phyloP scores from a whole-genome alignment of 2,888 invertebrate species.

The Drosophila atroscutellata region DNA sequence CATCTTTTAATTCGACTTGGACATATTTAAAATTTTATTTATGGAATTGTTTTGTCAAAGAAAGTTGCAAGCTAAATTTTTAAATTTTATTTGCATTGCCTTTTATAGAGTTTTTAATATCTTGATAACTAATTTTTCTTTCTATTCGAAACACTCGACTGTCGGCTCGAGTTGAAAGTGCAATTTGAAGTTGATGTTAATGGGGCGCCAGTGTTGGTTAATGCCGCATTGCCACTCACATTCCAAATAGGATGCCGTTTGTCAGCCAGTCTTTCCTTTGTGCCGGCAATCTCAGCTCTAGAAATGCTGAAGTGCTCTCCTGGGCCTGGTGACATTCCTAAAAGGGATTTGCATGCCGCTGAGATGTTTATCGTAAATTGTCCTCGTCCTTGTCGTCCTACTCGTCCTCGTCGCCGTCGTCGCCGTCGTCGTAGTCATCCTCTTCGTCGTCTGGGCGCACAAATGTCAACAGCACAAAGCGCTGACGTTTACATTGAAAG shows the following conservation, averaged over 20 bases:
- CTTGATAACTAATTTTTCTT: conserved; percentile 1
- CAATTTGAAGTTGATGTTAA: conserved; percentile 47
- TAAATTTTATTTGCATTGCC: background rate
- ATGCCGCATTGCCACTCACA: conserved; percentile 57
- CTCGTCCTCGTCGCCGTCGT: conserved; percentile 5
- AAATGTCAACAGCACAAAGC: conserved; percentile 79
- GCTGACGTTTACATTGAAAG: conserved; percentile 78
- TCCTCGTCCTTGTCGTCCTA: conserved; percentile 56
- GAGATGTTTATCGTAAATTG: conserved; percentile 81
- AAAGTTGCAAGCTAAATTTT: background rate
- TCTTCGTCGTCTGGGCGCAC: conserved; percentile 65
- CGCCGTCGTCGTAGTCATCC: background rate
- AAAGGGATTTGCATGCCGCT: conserved; percentile 81
- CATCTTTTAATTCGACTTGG: background rate
- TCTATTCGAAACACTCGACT: background rate
- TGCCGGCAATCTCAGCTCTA: conserved; percentile 18
- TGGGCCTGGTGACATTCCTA: conserved; percentile 70
- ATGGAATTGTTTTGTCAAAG: background rate
- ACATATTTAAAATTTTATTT: background rate
- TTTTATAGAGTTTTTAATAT: background rate
- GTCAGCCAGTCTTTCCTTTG: conserved; percentile 38
- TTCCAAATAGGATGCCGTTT: conserved; percentile 41
- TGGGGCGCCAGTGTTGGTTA: conserved; percentile 57
- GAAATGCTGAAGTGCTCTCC: conserved; percentile 62
- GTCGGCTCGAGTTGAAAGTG: conserved; percentile 27